Conservation (phyloP, 2,797 vertebrate species). For the Nyctibius grandis region DNA sequence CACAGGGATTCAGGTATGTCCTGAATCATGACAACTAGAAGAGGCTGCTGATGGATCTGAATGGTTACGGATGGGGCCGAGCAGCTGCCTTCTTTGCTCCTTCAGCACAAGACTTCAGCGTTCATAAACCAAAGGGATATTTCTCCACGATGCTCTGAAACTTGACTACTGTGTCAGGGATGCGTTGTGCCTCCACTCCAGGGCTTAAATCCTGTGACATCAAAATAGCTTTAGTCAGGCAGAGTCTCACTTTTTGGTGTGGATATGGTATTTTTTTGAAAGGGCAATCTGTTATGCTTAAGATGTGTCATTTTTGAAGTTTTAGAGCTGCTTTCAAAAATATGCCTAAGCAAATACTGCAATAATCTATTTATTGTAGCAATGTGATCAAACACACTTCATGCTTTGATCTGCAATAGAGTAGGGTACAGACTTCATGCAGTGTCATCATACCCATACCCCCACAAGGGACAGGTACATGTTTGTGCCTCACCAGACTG, state of each 20-base stretch:
- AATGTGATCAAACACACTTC: neutral
- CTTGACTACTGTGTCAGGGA: neutral
- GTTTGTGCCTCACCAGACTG: fast-evolving
- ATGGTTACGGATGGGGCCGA: neutral
- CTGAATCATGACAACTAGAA: neutral
- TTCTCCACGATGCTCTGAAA: neutral
- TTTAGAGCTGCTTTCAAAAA: neutral
- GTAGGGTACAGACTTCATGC: neutral
- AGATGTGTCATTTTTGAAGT: neutral
- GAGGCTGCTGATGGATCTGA: neutral
- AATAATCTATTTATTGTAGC: neutral
- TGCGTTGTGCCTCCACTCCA: neutral
- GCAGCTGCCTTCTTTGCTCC: neutral
- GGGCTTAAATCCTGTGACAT: neutral
- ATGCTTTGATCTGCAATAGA: neutral
- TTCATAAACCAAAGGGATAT: neutral
- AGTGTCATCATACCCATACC: neutral
- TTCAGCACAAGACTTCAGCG: neutral
- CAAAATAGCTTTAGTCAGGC: neutral
- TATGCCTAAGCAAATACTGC: neutral
- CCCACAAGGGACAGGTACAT: neutral
- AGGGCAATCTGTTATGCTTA: neutral
- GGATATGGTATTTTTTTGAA: neutral
- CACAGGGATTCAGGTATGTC: neutral
- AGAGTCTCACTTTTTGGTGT: neutral